A percentile compares a stretch with the other conserved stretches of the same genome.
These are phyloP conservation scores for Drosophila longiperda DNA, from an alignment of 2,888 invertebrate species.

Conservation along the genomic window DNA sequence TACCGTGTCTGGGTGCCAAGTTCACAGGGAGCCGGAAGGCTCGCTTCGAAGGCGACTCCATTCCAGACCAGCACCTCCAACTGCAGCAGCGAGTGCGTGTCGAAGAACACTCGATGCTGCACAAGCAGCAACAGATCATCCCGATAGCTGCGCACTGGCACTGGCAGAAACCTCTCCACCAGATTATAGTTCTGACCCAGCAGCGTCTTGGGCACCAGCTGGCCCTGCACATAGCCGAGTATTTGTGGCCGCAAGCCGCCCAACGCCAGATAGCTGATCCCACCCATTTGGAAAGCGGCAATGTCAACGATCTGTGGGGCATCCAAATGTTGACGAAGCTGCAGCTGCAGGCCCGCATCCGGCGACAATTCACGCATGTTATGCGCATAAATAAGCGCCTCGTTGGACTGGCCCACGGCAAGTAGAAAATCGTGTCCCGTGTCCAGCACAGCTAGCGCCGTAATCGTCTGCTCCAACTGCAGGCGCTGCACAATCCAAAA, in stretches of 20 bases:
- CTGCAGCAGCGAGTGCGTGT: slow-evolving; percentile 80
- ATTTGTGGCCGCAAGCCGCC: slow-evolving; percentile 83
- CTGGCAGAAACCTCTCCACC: slow-evolving; percentile 82
- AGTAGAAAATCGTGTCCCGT: slow-evolving; percentile 82
- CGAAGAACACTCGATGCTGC: slow-evolving; percentile 84
- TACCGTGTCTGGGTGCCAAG: slow-evolving; percentile 61
- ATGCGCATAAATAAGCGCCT: slow-evolving; percentile 76
- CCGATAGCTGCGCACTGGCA: slow-evolving; percentile 83
- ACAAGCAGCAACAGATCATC: slow-evolving; percentile 85
- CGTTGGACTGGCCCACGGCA: slow-evolving; percentile 78
- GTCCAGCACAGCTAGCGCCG: slow-evolving; percentile 76
- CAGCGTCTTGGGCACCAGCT: slow-evolving; percentile 81
- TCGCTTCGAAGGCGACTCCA: slow-evolving; percentile 83
- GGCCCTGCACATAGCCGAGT: slow-evolving; percentile 81
- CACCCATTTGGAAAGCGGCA: slow-evolving; percentile 84
- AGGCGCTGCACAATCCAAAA: slow-evolving; percentile 83
- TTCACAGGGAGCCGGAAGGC: slow-evolving; percentile 80
- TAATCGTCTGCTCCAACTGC: slow-evolving; percentile 64
- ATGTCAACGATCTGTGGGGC: slow-evolving; percentile 78
- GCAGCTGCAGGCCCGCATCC: slow-evolving; percentile 63
- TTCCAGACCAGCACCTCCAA: slow-evolving; percentile 85
- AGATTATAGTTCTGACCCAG: slow-evolving; percentile 83
- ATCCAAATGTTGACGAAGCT: slow-evolving; percentile 55
- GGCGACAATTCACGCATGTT: slow-evolving; percentile 57
- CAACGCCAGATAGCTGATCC: slow-evolving; percentile 83